Base-by-base conservation (phyloP, 2,797 vertebrate genomes). In the Syngnathus acus region DNA sequence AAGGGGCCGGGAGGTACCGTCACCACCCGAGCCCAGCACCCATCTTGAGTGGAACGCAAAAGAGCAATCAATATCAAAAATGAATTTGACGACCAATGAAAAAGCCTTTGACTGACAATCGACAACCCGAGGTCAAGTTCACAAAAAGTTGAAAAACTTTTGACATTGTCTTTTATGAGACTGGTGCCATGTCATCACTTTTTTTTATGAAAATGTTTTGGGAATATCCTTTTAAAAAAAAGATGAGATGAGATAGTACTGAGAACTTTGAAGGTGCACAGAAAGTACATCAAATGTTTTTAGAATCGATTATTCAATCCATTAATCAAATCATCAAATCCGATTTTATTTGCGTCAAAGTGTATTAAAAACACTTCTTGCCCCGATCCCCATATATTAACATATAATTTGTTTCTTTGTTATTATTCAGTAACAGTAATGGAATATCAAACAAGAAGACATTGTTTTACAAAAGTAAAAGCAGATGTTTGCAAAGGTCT, bases 1-100 rank as follows among this genome's bases (percentile, higher is more conserved):
- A 98, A 85, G 1, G 93, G 94, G 2, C 94, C 92, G 0, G 74
- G 50, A 26, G 95, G 92, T 47, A 98, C 93, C 0, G 77, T 89
- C 71, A 99, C 97, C 72, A 93, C 83, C 14, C 96, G 91, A 6
- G 93, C 92, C 17, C 42, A 81, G 74, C 88, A 91, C 0, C 90
- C 83, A 70, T 87, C 94, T 95, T 39, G 7, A 69, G 19, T 4
- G 59, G 21, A 50, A 16, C 19, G 43, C 4, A 62, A 26, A 48
- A 39, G 16, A 38, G 38, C 10, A 63, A 40, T 1, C 65, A 45
- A 26, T 57, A 16, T 26, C 7, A 51, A n/a, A 51, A 32, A 32
- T 32, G 32, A 32, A 32, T 32, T 32, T 32, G 32, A 32, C 32
- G 32, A 26, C 26, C 32, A 32, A 32, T 32, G 32, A 32, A 32